Percentiles rank a stretch among this genome's conserved stretches.
Evolutionary conservation across 2,888 invertebrate species (phyloP).

Genomic region (Andrena haemorrhoa): DNA sequence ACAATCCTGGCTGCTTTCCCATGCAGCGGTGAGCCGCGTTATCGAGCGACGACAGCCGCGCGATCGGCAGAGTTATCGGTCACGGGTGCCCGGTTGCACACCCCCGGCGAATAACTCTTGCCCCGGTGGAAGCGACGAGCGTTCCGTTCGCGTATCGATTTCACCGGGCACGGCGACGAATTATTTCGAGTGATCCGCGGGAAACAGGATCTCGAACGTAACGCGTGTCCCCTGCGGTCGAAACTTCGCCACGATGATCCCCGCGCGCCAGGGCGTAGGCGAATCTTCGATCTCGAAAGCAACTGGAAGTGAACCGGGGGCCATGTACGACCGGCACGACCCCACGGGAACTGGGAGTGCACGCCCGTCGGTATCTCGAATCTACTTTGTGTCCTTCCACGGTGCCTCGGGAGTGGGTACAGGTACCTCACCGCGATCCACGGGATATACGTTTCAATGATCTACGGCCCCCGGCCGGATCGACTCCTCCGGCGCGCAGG

Average conservation of each 20-base stretch:
- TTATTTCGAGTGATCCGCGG: slow-evolving; percentile 64
- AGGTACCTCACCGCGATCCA: slow-evolving; percentile 65
- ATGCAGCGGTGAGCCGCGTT: slow-evolving; percentile 1
- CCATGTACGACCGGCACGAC: slow-evolving; percentile 72
- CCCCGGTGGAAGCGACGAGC: slow-evolving; percentile 7
- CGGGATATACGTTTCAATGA: slow-evolving; percentile 80
- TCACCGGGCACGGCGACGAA: slow-evolving; percentile 51
- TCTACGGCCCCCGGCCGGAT: slow-evolving; percentile 70
- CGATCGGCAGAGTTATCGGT: slow-evolving; percentile 64
- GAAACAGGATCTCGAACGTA: slow-evolving; percentile 69
- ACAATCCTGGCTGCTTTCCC: slow-evolving; percentile 6
- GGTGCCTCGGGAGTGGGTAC: slow-evolving; percentile 66
- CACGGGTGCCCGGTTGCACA: slow-evolving; percentile 33
- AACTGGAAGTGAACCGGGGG: slow-evolving; percentile 73
- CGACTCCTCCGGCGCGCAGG: slow-evolving; percentile 47
- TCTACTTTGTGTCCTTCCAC: slow-evolving; percentile 82
- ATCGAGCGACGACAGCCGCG: slow-evolving; percentile 45
- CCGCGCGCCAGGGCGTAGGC: slow-evolving; percentile 78
- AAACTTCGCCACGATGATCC: slow-evolving; percentile 41
- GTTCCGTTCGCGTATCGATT: slow-evolving; percentile 66
- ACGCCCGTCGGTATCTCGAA: slow-evolving; percentile 77
- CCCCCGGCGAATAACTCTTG: slow-evolving; percentile 49
- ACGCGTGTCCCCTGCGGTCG: slow-evolving; percentile 60
- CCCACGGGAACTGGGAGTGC: slow-evolving; percentile 80
- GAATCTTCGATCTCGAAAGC: slow-evolving; percentile 81